Conservation (phyloP, 2,888 invertebrate species). For the Lymantria monacha region DNA sequence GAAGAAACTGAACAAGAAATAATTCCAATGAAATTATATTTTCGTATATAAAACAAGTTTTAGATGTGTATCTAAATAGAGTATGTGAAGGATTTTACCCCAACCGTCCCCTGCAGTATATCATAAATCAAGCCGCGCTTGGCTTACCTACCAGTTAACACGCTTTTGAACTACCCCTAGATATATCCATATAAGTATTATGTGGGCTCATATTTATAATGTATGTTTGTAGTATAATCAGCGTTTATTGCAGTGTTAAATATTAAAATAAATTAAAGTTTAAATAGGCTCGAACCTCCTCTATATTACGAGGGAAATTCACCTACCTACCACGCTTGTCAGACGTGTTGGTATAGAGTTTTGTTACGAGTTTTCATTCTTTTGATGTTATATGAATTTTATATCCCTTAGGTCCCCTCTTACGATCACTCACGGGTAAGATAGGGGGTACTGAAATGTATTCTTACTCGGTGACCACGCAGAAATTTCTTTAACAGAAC, state of each 20-base stretch:
- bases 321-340: too few relatives aligned
- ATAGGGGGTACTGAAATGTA: too few relatives aligned
- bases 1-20: conserved; percentile 9
- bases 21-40: conserved; percentile 20
- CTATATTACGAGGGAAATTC: too few relatives aligned
- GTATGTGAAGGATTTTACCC: conserved; percentile 38
- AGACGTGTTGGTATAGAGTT: too few relatives aligned
- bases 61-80: conserved; percentile 38
- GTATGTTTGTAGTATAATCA: conserved; percentile 10
- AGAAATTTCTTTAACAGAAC: too few relatives aligned
- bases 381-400: too few relatives aligned
- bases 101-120: conserved; percentile 38
- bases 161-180: conserved; percentile 38
- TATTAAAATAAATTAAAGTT: conserved; percentile 3
- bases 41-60: conserved; percentile 35
- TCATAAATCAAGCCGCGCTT: conserved; percentile 47
- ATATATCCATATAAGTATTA: conserved; percentile 27
- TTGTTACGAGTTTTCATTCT: too few relatives aligned
- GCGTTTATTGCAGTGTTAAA: conserved; percentile 1
- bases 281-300: too few relatives aligned
- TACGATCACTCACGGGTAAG: too few relatives aligned
- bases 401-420: too few relatives aligned
- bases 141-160: conserved; percentile 45
- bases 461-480: too few relatives aligned
- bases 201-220: conserved; percentile 10